phyloP scores from a whole-genome alignment of 1,140 invertebrate species.

The Anagrus nilaparvatae region DNA sequence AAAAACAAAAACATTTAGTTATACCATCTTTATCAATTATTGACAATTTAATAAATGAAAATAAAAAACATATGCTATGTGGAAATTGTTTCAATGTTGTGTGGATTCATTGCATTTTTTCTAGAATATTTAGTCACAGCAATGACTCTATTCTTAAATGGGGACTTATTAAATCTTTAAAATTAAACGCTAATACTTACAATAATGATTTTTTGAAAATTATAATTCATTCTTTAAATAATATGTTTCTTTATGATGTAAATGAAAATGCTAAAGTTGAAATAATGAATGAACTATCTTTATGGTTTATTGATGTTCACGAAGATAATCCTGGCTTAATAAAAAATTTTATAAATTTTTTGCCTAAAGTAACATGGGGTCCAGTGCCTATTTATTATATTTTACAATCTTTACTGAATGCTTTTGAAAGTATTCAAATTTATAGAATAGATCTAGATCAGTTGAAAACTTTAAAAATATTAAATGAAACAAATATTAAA shows the following conservation, averaged over 20 bases:
- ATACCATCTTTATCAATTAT: constrained; percentile 41
- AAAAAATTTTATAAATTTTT: constrained; percentile 7
- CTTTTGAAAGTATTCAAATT: too few species aligned
- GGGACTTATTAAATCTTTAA: constrained; percentile 29
- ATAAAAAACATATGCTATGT: constrained; percentile 18
- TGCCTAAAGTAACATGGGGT: constrained; percentile 23
- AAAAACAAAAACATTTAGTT: constrained; percentile 51
- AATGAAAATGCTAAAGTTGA: constrained; percentile 14
- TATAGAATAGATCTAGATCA: too few species aligned
- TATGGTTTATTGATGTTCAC: constrained; percentile 12
- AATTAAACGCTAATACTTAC: constrained; percentile 16
- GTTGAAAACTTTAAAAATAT: constrained; percentile 16
- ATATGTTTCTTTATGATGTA: constrained; percentile 26
- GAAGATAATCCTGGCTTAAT: constrained; percentile 5
- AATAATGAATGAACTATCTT: constrained; percentile 20
- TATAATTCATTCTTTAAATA: constrained; percentile 24
- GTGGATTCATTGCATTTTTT: constrained; percentile 39
- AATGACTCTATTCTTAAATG: constrained; percentile 39
- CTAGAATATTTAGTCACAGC: constrained; percentile 36
- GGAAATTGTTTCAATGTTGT: constrained; percentile 21
- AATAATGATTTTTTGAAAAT: constrained; percentile 21
- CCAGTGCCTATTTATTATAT: constrained; percentile 34
- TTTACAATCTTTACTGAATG: constrained; percentile 4
- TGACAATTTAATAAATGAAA: constrained; percentile 24
- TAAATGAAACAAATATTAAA: constrained; percentile 23